phyloP scores from a whole-genome alignment of 92 coral and sea anemone genomes.

The Bergia puertoricense region DNA sequence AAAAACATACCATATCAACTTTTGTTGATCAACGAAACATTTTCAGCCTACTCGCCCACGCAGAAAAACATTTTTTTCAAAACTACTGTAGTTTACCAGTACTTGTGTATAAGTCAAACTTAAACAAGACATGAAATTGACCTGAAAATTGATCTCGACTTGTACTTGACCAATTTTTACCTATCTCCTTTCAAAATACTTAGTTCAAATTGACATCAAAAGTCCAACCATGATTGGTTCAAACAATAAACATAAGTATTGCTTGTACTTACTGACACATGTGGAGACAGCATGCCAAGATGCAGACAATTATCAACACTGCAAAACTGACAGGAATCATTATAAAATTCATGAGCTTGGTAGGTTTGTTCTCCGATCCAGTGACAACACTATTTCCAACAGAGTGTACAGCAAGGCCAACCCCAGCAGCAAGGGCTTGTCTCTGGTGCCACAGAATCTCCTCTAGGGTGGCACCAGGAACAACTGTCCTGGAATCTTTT shows the following conservation, averaged over 20 bases:
- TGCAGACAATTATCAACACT: slow-evolving; percentile 49
- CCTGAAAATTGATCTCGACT: no score
- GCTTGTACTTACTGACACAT: slow-evolving; percentile 62
- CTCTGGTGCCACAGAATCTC: slow-evolving; percentile 41
- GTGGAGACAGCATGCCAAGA: slow-evolving; percentile 71
- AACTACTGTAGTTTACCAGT: no score
- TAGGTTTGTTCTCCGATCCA: slow-evolving; percentile 9
- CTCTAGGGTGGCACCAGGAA: slow-evolving; percentile 46
- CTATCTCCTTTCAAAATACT: neutral
- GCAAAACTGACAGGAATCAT: slow-evolving; percentile 80
- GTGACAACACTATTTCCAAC: slow-evolving; percentile 17
- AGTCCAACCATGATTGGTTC: neutral
- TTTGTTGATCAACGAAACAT: no score
- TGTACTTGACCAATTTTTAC: no score
- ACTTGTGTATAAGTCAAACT: no score
- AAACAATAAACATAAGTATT: neutral
- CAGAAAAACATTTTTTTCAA: no score
- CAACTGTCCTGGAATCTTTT: slow-evolving; percentile 46
- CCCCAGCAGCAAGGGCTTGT: slow-evolving; percentile 38
- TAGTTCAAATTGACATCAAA: neutral
- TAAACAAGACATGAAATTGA: no score
- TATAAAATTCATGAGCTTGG: slow-evolving; percentile 61
- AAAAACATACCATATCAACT: no score
- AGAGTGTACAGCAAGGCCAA: slow-evolving; percentile 53
- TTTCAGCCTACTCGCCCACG: no score